These are phyloP conservation scores for Apotomis capreana DNA, from an alignment of 2,888 invertebrate genomes.

Conservation along the genomic window DNA sequence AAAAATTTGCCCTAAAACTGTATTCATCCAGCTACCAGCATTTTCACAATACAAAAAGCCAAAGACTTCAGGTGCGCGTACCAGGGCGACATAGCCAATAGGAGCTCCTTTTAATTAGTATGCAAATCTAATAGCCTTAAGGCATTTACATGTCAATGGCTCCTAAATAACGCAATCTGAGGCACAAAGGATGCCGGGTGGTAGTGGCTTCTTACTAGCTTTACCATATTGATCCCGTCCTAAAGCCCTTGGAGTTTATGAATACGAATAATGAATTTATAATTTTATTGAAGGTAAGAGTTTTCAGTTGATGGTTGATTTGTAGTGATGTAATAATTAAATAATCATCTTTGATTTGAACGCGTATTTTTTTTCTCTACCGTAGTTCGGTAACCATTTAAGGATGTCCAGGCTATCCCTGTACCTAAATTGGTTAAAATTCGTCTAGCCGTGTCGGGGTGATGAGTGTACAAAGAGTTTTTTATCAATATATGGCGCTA, in stretches of 20 bases:
- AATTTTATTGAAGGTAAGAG: conserved; percentile 7
- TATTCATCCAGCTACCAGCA: background rate
- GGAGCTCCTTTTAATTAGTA: conserved; percentile 77
- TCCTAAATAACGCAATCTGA: conserved; percentile 75
- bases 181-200: conserved; percentile 69
- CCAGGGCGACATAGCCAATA: conserved; percentile 52
- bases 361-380: too few species aligned
- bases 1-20: too few species aligned
- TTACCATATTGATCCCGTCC: conserved; percentile 63
- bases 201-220: conserved; percentile 57
- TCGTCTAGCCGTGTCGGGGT: too few species aligned
- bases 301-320: background rate
- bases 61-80: conserved; percentile 37
- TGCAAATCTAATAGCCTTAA: conserved; percentile 81
- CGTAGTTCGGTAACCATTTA: too few species aligned
- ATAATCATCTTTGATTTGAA: background rate
- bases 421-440: too few species aligned
- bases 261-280: conserved; percentile 57
- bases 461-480: too few species aligned
- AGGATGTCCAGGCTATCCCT: too few species aligned
- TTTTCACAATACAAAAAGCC: conserved; percentile 17
- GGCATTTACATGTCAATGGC: conserved; percentile 82
- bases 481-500: too few species aligned
- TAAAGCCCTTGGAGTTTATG: conserved; percentile 60
- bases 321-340: background rate